These are phyloP conservation scores for Andrena cerasifolii DNA, from an alignment of 1,140 invertebrate genomes.

Conservation along the genomic window DNA sequence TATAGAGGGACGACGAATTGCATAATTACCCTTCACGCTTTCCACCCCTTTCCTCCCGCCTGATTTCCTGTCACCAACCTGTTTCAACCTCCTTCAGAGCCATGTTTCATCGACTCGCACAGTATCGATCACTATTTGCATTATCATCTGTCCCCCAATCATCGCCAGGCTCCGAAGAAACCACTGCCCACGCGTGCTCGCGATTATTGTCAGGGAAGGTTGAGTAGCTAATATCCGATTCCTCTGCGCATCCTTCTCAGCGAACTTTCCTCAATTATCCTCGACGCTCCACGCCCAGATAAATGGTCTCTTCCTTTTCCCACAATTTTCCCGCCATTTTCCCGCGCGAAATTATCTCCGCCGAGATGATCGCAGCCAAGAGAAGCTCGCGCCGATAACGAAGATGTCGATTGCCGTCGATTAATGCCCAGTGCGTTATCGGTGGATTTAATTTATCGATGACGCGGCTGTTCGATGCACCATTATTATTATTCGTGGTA, in stretches of 20 bases:
- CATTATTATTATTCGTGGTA: background rate
- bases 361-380: background rate
- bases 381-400: background rate
- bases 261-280: background rate
- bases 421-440: background rate
- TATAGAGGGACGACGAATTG: too few species aligned
- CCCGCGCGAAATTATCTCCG: background rate
- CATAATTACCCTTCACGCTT: too few species aligned
- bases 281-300: background rate
- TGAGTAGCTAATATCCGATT: too few species aligned
- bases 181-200: too few species aligned
- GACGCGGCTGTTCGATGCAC: background rate
- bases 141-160: background rate
- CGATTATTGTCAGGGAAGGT: too few species aligned
- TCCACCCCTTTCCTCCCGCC: too few species aligned
- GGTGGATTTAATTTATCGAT: conserved; percentile 1
- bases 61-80: conserved; percentile 3
- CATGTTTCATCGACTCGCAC: background rate
- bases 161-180: background rate
- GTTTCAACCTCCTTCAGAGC: background rate
- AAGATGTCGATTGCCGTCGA: background rate
- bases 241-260: background rate
- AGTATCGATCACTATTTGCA: background rate
- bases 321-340: background rate
- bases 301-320: too few species aligned